A percentile compares a stretch with the other conserved stretches of the same genome.
phyloP scores from a whole-genome alignment of 2,888 invertebrate species.

The Platynereis dumerilii region DNA sequence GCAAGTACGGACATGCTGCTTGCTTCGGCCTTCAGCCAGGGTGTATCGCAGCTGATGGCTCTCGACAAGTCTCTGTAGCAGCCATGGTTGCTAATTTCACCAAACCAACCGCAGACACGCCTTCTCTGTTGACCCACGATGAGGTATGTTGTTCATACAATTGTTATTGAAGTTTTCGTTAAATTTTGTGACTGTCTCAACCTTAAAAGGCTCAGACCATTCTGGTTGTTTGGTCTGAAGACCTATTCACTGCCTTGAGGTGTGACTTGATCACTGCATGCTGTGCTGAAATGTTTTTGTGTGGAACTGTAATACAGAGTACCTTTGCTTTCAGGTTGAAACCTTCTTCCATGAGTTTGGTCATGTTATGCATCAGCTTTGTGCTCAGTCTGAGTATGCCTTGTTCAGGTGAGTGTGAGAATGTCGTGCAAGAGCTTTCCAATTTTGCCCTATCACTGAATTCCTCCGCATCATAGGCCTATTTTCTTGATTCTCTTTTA shows the following conservation, averaged over 20 bases:
- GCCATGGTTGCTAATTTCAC: constrained; percentile 68
- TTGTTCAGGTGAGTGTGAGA: constrained; percentile 60
- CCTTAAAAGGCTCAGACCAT: neutral
- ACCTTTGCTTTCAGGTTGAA: constrained; percentile 58
- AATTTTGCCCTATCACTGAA: too few species aligned
- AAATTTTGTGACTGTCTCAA: too few species aligned
- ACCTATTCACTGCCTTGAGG: neutral
- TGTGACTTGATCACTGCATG: too few species aligned
- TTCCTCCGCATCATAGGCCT: too few species aligned
- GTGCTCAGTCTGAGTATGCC: constrained; percentile 62
- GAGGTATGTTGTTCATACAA: constrained; percentile 49
- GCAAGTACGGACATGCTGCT: constrained; percentile 67
- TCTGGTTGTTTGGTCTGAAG: neutral
- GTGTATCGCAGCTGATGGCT: constrained; percentile 52
- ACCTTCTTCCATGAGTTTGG: constrained; percentile 69
- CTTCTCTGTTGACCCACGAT: constrained; percentile 66
- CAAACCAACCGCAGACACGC: constrained; percentile 64
- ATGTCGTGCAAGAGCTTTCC: too few species aligned
- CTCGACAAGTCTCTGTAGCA: constrained; percentile 61
- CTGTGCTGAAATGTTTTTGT: neutral
- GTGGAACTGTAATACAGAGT: neutral
- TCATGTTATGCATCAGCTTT: constrained; percentile 67
- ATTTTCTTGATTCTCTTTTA: too few species aligned
- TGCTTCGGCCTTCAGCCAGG: constrained; percentile 63
- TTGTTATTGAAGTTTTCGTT: too few species aligned